Base-by-base conservation (phyloP, 1,140 invertebrate species). In the Mylabris phalerata region DNA sequence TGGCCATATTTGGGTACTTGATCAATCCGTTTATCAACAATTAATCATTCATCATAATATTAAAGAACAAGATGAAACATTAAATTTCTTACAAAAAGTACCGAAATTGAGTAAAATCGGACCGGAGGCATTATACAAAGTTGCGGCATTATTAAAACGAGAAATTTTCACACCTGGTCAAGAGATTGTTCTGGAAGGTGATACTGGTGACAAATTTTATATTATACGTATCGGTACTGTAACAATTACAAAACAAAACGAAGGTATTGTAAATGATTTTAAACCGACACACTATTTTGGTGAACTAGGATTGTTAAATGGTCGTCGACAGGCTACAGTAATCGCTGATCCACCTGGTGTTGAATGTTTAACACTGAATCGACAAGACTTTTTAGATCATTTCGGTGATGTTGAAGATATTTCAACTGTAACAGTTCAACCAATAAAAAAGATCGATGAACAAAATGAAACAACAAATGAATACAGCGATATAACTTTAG, bases 141-240 rank as follows among this genome's bases (percentile, higher is more conserved):
- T 98, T 52, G 89, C 91, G 0, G 92, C 95, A 71, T 86, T 93
- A 49, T 76, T 98, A 40, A 91, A 95, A 77, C 67, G 90, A 84
- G 88, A 91, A 70, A 90, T 91, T 68, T 98, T 92, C 73, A 82
- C 86, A 48, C 81, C 88, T 19, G 91, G 88, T 6, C 88, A 89
- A 1, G 86, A 85, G 63, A 94, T 98, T 57, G 86, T 98, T n/a
- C 77, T 89, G 6, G 92, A 98, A 76, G 95, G 94, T 0, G 93
- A 95, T 47, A 82, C 84, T 55, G 94, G 95, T 3, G 93, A 98
- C 72, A 95, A 94, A 64, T 98, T 98, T 75, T 98, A 91, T 71
- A 95, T 98, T 57, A 95, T 98, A 58, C 87, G 91, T 56, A 89
- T 89, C 13, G 95, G 95, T 9, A 88, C 86, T 60, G 93, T 95